Base-by-base conservation (phyloP, 1,140 invertebrate genomes). In the Drosophila leontia region DNA sequence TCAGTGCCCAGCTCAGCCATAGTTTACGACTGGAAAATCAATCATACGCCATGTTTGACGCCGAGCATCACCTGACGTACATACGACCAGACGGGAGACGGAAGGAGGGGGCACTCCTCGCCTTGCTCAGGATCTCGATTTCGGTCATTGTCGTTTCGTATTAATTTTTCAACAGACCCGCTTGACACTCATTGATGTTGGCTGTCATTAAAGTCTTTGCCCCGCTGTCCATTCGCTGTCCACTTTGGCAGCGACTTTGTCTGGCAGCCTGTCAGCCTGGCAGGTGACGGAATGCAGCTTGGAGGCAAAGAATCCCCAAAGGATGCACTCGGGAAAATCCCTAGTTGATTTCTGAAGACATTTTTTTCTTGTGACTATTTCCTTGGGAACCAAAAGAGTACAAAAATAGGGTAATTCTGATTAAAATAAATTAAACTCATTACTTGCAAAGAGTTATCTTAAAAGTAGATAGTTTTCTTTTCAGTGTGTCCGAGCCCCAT, bases 1-100 rank as follows among this genome's bases (percentile, higher is more conserved):
- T 75, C 58, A 58, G 70, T 8, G 32, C 42, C 32, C 71, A 77
- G 62, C 58, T 64, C 63, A 58, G 63, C 50, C 53, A 60, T 79
- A 74, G 74, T 79, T 88, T 90, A 85, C 75, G 84, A 78, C 83
- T 84, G 67, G 72, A 84, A 82, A 85, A 90, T 90, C 85, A 90
- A 90, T 90, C 85, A 90, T 90, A 90, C 78, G 85, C 78, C 85
- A 85, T 81, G 86, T 78, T 80, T 80, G 78, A 83, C 76, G 64
- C 42, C 56, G 15, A 44, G 69, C 63, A 45, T 74, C 75, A 81
- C 71, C 59, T 76, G 65, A 53, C 79, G 65, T 8, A 7, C 15
- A 11, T 11, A 23, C 26, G 26, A 29, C 17, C 34, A n/a, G 44
- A 29, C 26, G 5, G 6, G 26, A 29, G 26, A 26, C 26, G 26